These are phyloP conservation scores for Rhadina sibilatrix DNA, from an alignment of 2,113 vertebrate species.

Conservation along the genomic window DNA sequence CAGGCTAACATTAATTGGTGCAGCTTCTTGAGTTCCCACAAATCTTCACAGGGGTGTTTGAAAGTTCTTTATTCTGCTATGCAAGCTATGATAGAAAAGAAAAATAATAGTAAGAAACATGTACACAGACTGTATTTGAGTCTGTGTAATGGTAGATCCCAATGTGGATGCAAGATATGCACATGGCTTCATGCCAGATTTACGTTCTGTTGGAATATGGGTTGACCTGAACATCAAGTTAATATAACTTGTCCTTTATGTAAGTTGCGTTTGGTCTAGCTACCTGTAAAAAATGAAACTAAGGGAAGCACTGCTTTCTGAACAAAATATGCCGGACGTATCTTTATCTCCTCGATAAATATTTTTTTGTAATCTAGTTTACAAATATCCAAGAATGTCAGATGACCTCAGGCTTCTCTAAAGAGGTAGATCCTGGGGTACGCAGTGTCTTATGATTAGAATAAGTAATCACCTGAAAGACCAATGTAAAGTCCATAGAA, in stretches of 20 bases:
- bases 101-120: background rate
- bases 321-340: background rate
- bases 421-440: background rate
- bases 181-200: background rate
- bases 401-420: background rate
- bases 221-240: background rate
- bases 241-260: background rate
- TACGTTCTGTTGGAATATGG: background rate
- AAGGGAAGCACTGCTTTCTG: background rate
- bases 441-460: background rate
- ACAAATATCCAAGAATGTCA: background rate
- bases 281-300: background rate
- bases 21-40: background rate
- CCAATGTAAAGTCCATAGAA: background rate
- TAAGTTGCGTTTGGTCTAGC: background rate
- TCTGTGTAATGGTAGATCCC: background rate
- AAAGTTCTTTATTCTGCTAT: background rate
- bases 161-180: background rate
- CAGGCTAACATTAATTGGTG: background rate
- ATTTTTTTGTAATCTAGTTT: background rate
- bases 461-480: background rate
- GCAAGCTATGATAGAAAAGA: background rate
- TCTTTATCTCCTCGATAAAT: background rate
- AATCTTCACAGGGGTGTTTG: background rate
- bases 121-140: background rate